Conservation (phyloP, 2,113 vertebrate genomes). For the Anas platyrhynchos region DNA sequence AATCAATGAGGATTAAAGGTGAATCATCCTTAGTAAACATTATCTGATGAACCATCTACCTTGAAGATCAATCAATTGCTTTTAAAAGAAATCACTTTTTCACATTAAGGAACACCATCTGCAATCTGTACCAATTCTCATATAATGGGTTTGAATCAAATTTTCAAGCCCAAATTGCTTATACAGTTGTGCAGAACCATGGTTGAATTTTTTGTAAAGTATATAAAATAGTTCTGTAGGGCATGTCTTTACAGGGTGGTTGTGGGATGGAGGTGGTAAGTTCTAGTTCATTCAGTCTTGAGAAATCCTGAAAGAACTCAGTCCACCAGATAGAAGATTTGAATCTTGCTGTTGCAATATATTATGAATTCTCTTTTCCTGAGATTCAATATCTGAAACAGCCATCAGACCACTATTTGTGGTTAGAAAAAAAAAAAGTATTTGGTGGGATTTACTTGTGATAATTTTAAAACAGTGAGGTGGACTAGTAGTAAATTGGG, state of each 20-base stretch:
- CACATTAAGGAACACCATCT: background rate
- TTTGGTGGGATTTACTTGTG: background rate
- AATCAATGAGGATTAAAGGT: background rate
- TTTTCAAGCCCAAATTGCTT: background rate
- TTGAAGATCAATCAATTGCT: background rate
- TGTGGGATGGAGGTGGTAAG: background rate
- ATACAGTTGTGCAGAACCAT: background rate
- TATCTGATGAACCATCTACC: background rate
- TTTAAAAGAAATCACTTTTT: background rate
- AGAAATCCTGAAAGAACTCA: background rate
- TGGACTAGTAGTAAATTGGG: background rate
- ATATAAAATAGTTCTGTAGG: background rate
- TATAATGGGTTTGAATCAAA: background rate
- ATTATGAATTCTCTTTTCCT: background rate
- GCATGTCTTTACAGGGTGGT: background rate
- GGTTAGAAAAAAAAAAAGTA: background rate
- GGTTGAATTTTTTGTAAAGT: background rate
- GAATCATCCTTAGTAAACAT: background rate
- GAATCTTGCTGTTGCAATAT: background rate
- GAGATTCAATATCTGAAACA: background rate
- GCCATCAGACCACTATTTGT: background rate
- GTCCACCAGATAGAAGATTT: background rate
- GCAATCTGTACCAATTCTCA: background rate
- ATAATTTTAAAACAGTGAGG: background rate
- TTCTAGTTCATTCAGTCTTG: background rate